Conservation (phyloP, 2,888 invertebrate species). For the Strigamia transsilvanica region DNA sequence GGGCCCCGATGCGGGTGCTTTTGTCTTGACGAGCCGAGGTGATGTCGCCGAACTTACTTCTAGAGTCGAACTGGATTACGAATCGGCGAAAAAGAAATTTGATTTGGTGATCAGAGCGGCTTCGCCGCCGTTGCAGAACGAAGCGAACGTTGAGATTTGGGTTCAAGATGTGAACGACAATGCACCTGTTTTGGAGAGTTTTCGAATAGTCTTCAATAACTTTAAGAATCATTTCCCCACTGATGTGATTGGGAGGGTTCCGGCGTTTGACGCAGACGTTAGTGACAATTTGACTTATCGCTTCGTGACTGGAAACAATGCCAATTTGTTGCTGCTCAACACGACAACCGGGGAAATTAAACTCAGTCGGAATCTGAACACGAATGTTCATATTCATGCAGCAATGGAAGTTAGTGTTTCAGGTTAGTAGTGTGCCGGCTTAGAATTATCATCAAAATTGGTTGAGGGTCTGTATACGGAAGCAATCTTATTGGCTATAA, state of each 20-base stretch:
- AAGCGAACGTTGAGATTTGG: slow-evolving; percentile 85
- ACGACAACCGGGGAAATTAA: slow-evolving; percentile 83
- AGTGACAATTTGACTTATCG: slow-evolving; percentile 83
- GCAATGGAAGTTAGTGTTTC: slow-evolving; percentile 93
- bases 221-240: slow-evolving; percentile 92
- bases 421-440: slow-evolving; percentile 69
- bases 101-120: slow-evolving; percentile 88
- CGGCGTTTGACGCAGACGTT: slow-evolving; percentile 94
- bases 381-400: slow-evolving; percentile 92
- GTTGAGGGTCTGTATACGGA: too few species aligned
- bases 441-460: too few species aligned
- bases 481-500: too few species aligned
- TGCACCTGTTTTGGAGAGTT: slow-evolving; percentile 88
- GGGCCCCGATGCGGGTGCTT: slow-evolving; percentile 67
- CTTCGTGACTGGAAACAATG: slow-evolving; percentile 91
- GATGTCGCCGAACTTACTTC: slow-evolving; percentile 84
- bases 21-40: slow-evolving; percentile 65
- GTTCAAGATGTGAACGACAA: slow-evolving; percentile 97
- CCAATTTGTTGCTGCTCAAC: slow-evolving; percentile 84
- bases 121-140: slow-evolving; percentile 86
- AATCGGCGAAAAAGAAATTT: slow-evolving; percentile 89
- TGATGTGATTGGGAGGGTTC: slow-evolving; percentile 88
- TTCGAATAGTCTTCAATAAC: slow-evolving; percentile 91
- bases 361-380: slow-evolving; percentile 90
- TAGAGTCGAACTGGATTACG: slow-evolving; percentile 92